Conservation (phyloP, 2,113 vertebrate genomes). For the Vidua macroura region DNA sequence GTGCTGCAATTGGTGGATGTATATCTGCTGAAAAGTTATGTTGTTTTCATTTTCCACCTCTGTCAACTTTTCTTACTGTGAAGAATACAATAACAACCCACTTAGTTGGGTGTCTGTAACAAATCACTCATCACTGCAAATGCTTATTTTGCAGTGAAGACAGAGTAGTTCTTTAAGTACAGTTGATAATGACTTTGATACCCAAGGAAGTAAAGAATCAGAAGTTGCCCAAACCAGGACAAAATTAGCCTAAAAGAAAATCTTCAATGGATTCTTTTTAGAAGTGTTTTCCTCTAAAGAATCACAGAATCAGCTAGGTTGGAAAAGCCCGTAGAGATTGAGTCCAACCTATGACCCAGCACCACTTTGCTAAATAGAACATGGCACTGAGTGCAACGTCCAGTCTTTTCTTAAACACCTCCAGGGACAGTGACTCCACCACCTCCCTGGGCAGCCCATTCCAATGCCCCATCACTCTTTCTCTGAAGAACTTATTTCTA, state of each 20-base stretch:
- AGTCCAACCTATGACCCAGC: too few species aligned
- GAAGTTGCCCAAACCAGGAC: not conserved
- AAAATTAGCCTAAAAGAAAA: not conserved
- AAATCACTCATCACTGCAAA: not conserved
- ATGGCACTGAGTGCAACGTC: not conserved
- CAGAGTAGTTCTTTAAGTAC: not conserved
- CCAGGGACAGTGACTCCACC: not conserved
- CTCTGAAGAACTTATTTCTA: not conserved
- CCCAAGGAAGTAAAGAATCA: not conserved
- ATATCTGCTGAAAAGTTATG: not conserved
- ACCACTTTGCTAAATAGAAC: too few species aligned
- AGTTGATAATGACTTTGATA: not conserved
- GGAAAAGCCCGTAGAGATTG: not conserved
- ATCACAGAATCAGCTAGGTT: not conserved
- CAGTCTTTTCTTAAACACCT: not conserved
- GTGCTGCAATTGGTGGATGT: not conserved
- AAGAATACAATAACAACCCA: not conserved
- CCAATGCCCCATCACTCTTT: not conserved
- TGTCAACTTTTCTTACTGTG: not conserved
- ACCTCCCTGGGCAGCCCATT: not conserved
- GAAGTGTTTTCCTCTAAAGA: not conserved
- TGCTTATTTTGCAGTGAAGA: not conserved
- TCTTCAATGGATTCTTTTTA: not conserved
- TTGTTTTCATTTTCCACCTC: not conserved
- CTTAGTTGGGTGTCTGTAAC: not conserved